Evolutionary conservation across 2,113 vertebrate genomes (phyloP).

Genomic region (Apteryx mantelli): DNA sequence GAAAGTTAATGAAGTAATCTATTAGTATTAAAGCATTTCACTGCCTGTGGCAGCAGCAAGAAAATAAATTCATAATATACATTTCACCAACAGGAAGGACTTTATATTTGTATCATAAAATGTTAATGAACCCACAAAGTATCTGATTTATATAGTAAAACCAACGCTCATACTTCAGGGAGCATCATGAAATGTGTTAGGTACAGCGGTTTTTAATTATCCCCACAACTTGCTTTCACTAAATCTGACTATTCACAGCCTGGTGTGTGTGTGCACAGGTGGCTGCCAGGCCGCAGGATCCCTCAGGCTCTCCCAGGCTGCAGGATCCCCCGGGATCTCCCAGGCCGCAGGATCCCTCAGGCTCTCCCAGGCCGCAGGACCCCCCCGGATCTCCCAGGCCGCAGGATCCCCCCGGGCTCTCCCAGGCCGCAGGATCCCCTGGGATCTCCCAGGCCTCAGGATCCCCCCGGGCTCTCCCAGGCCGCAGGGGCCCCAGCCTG

Average conservation of each 20-base stretch:
- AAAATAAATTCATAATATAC: not conserved
- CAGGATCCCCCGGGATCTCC: too few relatives aligned
- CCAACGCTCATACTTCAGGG: not conserved
- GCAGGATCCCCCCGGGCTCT: too few relatives aligned
- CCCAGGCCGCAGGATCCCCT: too few relatives aligned
- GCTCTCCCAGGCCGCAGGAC: too few relatives aligned
- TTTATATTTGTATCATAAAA: not conserved
- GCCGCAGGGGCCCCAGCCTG: not conserved
- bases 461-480: too few relatives aligned
- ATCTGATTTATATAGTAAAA: not conserved
- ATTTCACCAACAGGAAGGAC: not conserved
- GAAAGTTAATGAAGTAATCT: not conserved
- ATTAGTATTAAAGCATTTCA: not conserved
- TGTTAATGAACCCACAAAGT: not conserved
- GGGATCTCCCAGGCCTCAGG: too few relatives aligned
- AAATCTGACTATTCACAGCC: not conserved
- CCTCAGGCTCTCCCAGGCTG: too few relatives aligned
- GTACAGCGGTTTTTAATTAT: not conserved
- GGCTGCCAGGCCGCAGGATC: not conserved
- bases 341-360: too few relatives aligned
- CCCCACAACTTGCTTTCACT: not conserved
- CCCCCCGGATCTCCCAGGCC: too few relatives aligned
- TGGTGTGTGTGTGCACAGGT: not conserved
- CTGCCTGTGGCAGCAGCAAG: not conserved
- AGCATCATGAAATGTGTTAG: not conserved